These are phyloP conservation scores for Diorhabda carinulata DNA, from an alignment of 1,140 invertebrate genomes.

Conservation along the genomic window DNA sequence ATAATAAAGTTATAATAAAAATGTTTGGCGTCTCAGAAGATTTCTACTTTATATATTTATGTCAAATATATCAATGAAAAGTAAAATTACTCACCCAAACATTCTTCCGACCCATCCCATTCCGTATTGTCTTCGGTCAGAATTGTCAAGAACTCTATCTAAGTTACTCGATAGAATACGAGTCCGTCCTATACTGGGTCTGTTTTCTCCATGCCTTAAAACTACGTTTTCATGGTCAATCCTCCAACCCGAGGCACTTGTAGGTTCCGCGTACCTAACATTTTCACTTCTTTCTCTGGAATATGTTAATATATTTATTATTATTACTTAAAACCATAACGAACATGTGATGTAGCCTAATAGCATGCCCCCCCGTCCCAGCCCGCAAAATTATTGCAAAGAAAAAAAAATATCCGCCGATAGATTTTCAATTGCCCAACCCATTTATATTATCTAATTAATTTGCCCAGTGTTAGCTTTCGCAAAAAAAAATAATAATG, in stretches of 20 bases:
- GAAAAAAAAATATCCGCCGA: too few species aligned
- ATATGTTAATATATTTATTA: neutral
- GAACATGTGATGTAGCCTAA: too few species aligned
- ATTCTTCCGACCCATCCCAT: slow-evolving; percentile 79
- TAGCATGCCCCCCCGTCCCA: too few species aligned
- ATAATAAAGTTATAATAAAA: too few species aligned
- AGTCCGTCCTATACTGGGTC: slow-evolving; percentile 52
- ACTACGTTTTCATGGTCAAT: slow-evolving; percentile 32
- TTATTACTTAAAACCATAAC: too few species aligned
- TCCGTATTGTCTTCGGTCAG: slow-evolving; percentile 75
- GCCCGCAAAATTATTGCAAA: too few species aligned
- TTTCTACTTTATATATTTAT: too few species aligned
- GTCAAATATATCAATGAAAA: neutral
- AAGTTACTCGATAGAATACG: slow-evolving; percentile 65
- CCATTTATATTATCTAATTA: too few species aligned
- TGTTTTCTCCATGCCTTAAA: slow-evolving; percentile 37
- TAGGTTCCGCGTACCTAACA: slow-evolving; percentile 23
- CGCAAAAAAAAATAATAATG: too few species aligned
- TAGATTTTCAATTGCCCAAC: too few species aligned
- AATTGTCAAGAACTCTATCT: slow-evolving; percentile 73
- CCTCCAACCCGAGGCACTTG: slow-evolving; percentile 38
- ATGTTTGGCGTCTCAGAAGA: too few species aligned
- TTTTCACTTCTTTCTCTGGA: slow-evolving; percentile 2
- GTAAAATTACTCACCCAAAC: slow-evolving; percentile 59
- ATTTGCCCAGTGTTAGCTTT: too few species aligned